phyloP scores from a whole-genome alignment of 37 sponge, comb jelly and placozoan genomes.

The Cladorhizidae sp. region DNA sequence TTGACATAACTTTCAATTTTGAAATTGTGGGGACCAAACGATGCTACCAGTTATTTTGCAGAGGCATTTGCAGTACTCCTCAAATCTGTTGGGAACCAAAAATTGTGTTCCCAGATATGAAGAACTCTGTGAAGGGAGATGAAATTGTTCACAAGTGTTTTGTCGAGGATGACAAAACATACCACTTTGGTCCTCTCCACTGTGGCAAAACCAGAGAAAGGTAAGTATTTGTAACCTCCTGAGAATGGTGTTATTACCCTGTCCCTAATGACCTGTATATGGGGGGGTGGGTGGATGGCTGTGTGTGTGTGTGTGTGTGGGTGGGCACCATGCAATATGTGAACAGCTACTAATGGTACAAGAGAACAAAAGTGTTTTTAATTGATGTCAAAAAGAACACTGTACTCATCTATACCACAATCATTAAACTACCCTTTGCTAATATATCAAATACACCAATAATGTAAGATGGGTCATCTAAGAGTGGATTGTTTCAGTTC shows the following conservation, averaged over 20 bases:
- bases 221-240: constrained; percentile 4
- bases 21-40: constrained; percentile 90
- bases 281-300: no score
- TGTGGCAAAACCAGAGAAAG: constrained; percentile 87
- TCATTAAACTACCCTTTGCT: no score
- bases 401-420: no score
- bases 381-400: no score
- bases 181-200: constrained; percentile 93
- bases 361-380: no score
- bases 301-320: no score
- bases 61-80: constrained; percentile 88
- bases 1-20: constrained; percentile 88
- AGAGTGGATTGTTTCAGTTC: no score
- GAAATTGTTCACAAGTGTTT: constrained; percentile 95
- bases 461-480: no score
- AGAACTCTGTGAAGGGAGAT: constrained; percentile 49
- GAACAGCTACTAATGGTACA: no score
- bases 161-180: constrained; percentile 64
- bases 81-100: constrained; percentile 85
- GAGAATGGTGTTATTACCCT: neutral
- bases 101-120: constrained; percentile 81
- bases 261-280: no score
- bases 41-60: constrained; percentile 89
- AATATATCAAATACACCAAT: no score
- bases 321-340: no score